phyloP scores from a whole-genome alignment of 2,888 invertebrate species.

The Pheosia gnoma region DNA sequence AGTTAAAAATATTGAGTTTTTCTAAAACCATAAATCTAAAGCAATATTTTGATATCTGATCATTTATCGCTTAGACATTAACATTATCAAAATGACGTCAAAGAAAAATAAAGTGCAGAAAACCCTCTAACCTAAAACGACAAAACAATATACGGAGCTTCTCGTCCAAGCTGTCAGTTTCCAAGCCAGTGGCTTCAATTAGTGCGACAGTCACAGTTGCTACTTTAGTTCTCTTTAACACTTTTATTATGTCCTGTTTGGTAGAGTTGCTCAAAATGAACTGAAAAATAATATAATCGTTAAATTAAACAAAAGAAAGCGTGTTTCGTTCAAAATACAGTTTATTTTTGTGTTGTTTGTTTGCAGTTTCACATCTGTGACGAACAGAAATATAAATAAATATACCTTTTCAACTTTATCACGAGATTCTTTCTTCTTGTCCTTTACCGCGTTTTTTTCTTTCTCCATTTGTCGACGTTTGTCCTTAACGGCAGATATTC shows the following conservation, averaged over 20 bases:
- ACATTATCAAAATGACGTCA: background rate
- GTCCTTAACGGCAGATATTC: slow-evolving; percentile 58
- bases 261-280: slow-evolving; percentile 68
- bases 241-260: slow-evolving; percentile 50
- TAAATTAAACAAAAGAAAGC: background rate
- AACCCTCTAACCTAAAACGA: slow-evolving; percentile 90
- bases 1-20: too few species aligned
- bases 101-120: background rate
- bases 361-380: background rate
- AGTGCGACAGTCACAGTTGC: slow-evolving; percentile 96
- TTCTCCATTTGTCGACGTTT: slow-evolving; percentile 51
- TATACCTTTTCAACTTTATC: slow-evolving; percentile 67
- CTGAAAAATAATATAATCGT: slow-evolving; percentile 47
- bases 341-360: background rate
- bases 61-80: too few species aligned
- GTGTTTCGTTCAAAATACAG: background rate
- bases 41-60: too few species aligned
- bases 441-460: slow-evolving; percentile 45
- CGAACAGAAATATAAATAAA: slow-evolving; percentile 39
- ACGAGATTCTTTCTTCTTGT: slow-evolving; percentile 52
- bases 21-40: too few species aligned
- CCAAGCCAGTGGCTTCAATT: slow-evolving; percentile 94
- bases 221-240: slow-evolving; percentile 57
- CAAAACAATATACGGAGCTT: slow-evolving; percentile 93
- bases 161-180: slow-evolving; percentile 90